These are phyloP conservation scores for Chloropsis cyanopogon DNA, from an alignment of 2,113 vertebrate genomes.

Conservation along the genomic window DNA sequence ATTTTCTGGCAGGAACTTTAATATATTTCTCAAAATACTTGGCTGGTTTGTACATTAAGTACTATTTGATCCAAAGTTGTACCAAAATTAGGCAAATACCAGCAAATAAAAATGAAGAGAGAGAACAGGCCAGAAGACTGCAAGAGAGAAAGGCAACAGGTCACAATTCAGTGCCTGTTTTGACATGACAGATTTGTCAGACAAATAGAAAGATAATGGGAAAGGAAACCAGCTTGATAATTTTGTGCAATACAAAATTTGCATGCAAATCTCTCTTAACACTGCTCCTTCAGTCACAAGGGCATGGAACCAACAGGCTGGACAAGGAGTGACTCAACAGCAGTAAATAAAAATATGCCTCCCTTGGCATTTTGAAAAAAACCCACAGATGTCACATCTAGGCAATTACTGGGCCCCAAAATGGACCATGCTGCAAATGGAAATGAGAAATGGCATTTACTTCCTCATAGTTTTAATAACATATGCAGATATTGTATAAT, in stretches of 20 bases:
- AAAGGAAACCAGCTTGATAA: background rate
- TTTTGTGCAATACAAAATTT: background rate
- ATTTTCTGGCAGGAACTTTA: background rate
- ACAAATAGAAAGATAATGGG: background rate
- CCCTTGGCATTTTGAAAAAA: conserved; percentile 60
- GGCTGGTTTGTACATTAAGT: background rate
- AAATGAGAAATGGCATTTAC: conserved; percentile 60
- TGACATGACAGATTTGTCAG: background rate
- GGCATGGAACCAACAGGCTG: background rate
- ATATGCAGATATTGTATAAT: conserved; percentile 26
- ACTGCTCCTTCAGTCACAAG: background rate
- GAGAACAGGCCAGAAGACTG: background rate
- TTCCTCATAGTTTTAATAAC: conserved; percentile 31
- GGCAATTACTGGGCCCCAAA: background rate
- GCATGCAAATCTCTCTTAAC: background rate
- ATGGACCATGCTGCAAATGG: conserved; percentile 29
- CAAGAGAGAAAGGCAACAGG: background rate
- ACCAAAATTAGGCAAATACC: background rate
- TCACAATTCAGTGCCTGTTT: background rate
- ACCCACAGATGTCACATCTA: background rate
- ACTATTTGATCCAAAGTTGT: background rate
- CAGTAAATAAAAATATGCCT: conserved; percentile 41
- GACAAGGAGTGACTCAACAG: background rate
- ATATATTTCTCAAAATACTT: background rate
- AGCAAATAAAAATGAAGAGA: background rate